phyloP scores from a whole-genome alignment of 2,888 invertebrate genomes.

The Acronicta leporina region DNA sequence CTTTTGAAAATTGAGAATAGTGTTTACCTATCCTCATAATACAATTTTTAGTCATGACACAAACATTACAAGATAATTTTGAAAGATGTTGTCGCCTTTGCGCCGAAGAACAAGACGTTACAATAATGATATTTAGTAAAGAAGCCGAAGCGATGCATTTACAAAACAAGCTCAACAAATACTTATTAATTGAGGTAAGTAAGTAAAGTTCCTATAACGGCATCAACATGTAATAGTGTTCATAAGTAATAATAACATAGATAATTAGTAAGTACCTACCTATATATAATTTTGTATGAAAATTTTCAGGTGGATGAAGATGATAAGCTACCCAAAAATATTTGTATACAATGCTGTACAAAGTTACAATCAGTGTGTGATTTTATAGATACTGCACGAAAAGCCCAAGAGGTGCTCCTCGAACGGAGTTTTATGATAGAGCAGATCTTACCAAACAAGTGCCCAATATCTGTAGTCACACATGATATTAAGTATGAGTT shows the following conservation, averaged over 20 bases:
- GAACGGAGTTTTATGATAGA: conserved; percentile 76
- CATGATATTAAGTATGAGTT: conserved; percentile 49
- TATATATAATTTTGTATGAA: not conserved
- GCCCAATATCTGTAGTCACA: conserved; percentile 27
- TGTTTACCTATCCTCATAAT: conserved; percentile 42
- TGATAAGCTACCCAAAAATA: conserved; percentile 91
- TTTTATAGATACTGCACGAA: conserved; percentile 91
- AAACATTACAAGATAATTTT: conserved; percentile 67
- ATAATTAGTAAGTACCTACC: not conserved
- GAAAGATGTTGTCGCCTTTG: conserved; percentile 91
- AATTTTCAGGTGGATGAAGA: conserved; percentile 90
- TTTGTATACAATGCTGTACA: conserved; percentile 90
- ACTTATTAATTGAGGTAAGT: conserved; percentile 92
- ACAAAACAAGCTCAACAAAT: conserved; percentile 91
- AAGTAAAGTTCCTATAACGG: conserved; percentile 3
- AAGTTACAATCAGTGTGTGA: conserved; percentile 91
- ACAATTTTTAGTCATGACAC: conserved; percentile 60
- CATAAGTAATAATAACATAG: too few relatives aligned
- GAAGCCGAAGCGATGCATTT: conserved; percentile 91
- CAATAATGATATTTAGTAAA: conserved; percentile 90
- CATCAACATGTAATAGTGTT: not conserved
- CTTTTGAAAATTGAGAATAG: conserved; percentile 30
- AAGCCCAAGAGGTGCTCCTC: conserved; percentile 90
- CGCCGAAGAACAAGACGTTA: conserved; percentile 89
- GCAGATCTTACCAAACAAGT: conserved; percentile 70